Conservation (phyloP, 2,888 invertebrate genomes). For the Dryobota labecula region DNA sequence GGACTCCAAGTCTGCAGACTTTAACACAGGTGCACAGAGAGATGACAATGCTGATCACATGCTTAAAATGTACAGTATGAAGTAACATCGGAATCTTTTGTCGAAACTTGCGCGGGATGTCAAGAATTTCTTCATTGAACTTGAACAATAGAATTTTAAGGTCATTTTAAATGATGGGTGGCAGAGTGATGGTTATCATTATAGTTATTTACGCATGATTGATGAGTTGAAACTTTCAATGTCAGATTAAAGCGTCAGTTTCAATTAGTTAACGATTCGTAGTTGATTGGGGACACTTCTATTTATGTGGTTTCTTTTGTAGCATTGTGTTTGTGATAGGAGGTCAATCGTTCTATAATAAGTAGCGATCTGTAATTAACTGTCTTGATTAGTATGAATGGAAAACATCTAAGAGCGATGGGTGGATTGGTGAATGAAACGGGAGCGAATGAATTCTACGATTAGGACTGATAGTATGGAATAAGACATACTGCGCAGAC, state of each 20-base stretch:
- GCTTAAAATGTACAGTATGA: slow-evolving; percentile 7
- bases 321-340: slow-evolving; percentile 14
- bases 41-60: slow-evolving; percentile 45
- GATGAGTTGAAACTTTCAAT: slow-evolving; percentile 55
- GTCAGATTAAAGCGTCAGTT: slow-evolving; percentile 43
- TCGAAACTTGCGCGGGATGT: slow-evolving; percentile 26
- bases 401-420: background rate
- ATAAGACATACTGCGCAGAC: no score
- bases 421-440: background rate
- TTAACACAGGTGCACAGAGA: slow-evolving; percentile 39
- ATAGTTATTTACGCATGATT: slow-evolving; percentile 38
- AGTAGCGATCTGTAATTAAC: slow-evolving; percentile 8
- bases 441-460: background rate
- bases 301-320: slow-evolving; percentile 12
- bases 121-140: slow-evolving; percentile 49
- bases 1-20: slow-evolving; percentile 46
- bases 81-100: slow-evolving; percentile 24
- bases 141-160: slow-evolving; percentile 51
- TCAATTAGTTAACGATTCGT: slow-evolving; percentile 43
- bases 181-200: slow-evolving; percentile 50
- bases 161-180: slow-evolving; percentile 37
- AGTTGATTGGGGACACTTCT: slow-evolving; percentile 30
- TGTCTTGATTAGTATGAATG: background rate
- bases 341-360: background rate
- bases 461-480: background rate